Evolutionary conservation across 2,113 vertebrate genomes (phyloP), one percentile per base, ranked within the genome.

Genomic region (Strix uralensis): DNA sequence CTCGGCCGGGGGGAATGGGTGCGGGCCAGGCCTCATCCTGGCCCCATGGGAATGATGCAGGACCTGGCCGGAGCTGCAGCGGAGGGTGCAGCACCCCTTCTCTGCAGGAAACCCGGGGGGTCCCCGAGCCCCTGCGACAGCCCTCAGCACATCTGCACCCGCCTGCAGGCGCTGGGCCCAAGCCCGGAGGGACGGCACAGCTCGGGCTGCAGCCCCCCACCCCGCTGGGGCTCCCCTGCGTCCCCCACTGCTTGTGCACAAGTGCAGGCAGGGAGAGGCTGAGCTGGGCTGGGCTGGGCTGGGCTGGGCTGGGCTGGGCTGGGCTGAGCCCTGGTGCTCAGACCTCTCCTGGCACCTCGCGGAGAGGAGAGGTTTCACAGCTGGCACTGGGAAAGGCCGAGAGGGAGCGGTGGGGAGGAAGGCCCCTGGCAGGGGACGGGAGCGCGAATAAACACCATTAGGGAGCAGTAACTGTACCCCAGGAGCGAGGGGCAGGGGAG

Each of bases 291-390:
- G 46, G 46, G 46, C 47, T 22, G 46, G 46, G 46, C 47, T 49
- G 47, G 9, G 47, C 47, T 49, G 47, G 47, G 62, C 93, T 3
- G 20, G 21, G 44, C 52, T 21, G 58, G 13, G 83, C 70, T 32
- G 40, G 22, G 79, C 81, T 83, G 63, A 32, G 63, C 70, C 40
- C 30, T 29, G 1, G 66, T 94, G 95, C 91, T 62, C 62, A 51
- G 95, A 90, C 18, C 96, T 95, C 94, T 93, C 92, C 96, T 97
- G 96, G 96, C 96, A 96, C 96, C 96, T 97, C 91, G 96, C 59
- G 96, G 96, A 92, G 82, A 95, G 91, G 15, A 38, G 86, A 23
- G 91, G 96, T 27, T 80, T 73, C 80, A 86, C 95, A 97, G 92
- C 54, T 9, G 2, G 71, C 0, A 3, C 72, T 9, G 77, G 49